Evolutionary conservation across 23 tunicate species (phyloP), one percentile per base, ranked within the genome.

Genomic region (Ciona savignyi): DNA sequence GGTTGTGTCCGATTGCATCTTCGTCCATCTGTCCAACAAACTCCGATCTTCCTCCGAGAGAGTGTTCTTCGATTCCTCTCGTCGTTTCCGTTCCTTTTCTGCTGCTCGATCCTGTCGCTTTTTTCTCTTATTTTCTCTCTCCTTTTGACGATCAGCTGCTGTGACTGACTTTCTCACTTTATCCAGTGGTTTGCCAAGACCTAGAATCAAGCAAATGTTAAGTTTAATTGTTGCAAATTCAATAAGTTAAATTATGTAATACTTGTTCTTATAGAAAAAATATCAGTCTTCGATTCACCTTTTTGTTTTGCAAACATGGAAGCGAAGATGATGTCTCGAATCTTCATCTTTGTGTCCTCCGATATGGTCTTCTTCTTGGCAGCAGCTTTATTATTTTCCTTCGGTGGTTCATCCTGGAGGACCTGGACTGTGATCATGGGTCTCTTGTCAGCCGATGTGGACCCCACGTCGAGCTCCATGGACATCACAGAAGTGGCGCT

Each of bases 91-190:
- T 69, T 85, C 74, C 56, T 84, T 84, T 68, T 91, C 92, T 32
- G 84, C 86, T 0, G 86, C 83, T 60, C 79, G 71, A 48, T 84
- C 91, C 23, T 70, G 86, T 35, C 97, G 73, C 70, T 85, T 91
- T 56, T 74, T 84, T 48, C 97, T 66, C 51, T 91, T 91, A 60
- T 91, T 89, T 91, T 91, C 97, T 61, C 91, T 70, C 73, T 91
- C 97, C 23, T 76, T 72, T 35, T 91, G 97, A 30, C 97, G 63
- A 48, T 91, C 97, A 60, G 97, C 97, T 29, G 97, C 97, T 32
- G 97, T 91, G 6, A 85, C 87, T 1, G 97, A 69, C 33, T 91
- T 91, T 63, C 70, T 76, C 26, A 87, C 80, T 35, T 84, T 91
- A 1, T 91, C 91, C 62, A 75, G 25, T n/a, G 97, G 86, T 25